Evolutionary conservation across 2,888 invertebrate genomes (phyloP), one percentile per base, ranked within the genome.

Genomic region (Ochropleura plecta): DNA sequence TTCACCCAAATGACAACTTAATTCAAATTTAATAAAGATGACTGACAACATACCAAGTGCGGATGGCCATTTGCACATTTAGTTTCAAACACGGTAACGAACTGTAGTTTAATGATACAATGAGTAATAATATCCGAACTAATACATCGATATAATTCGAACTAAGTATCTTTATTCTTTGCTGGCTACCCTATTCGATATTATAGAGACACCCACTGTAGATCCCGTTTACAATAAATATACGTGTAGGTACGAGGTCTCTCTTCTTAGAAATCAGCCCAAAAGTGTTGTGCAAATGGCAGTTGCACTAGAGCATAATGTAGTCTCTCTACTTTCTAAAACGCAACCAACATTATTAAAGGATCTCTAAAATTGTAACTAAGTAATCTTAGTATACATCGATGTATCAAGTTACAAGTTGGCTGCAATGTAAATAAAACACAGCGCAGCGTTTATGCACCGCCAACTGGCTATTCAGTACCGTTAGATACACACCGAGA

Each of bases 401-500:
- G 84, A 81, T 84, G 88, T 90, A 91, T 91, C 89, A 87, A 85
- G 88, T 89, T 89, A 89, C 89, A 89, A 89, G 89, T 90, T 90
- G 89, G 90, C 88, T 90, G 90, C 89, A 92, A 89, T 92, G 91
- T 91, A 92, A 93, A 93, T 92, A 93, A 91, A 92, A 91, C 89
- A 89, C 88, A 87, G 88, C 86, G 86, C 85, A 75, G 88, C 82
- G 90, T 90, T 91, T 92, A 91, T 93, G 92, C 92, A 91, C 90
- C 90, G 90, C 82, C 92, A 89, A 91, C 91, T 89, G 90, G 92
- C 90, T 91, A 91, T 90, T 88, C 88, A 85, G 90, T 94, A 91
- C 94, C 93, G 94, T 95, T 94, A 94, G 90, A 87, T 89, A 91
- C 90, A 91, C 91, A 89, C 87, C 85, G 89, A 89, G 90, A 89